Evolutionary conservation across 2,888 invertebrate species (phyloP).

Genomic region (Toxonevra muliebris): DNA sequence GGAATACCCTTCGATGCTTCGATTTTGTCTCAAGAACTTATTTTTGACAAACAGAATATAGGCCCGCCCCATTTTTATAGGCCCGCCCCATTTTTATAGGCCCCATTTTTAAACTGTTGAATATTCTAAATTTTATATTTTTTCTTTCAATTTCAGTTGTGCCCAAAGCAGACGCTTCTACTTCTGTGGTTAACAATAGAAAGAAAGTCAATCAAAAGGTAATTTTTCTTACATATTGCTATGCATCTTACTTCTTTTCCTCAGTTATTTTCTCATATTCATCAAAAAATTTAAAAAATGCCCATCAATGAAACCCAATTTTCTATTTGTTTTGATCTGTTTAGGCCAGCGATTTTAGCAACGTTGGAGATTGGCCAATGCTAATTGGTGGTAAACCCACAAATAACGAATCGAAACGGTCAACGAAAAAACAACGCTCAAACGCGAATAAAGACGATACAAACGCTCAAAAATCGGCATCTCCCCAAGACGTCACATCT

Average conservation of each 20-base stretch:
- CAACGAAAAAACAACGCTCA: slow-evolving; percentile 50
- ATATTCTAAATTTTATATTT: not conserved
- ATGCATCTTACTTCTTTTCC: not conserved
- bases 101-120: no score
- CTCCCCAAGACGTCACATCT: slow-evolving; percentile 10
- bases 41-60: no score
- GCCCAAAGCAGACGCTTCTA: slow-evolving; percentile 50
- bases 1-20: no score
- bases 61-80: no score
- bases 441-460: slow-evolving; percentile 33
- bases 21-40: no score
- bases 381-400: slow-evolving; percentile 72
- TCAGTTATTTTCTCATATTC: not conserved
- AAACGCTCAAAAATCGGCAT: slow-evolving; percentile 13
- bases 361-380: slow-evolving; percentile 93
- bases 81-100: no score
- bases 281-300: not conserved
- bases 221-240: slow-evolving; percentile 39
- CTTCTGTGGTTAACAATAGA: slow-evolving; percentile 67
- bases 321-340: slow-evolving; percentile 29
- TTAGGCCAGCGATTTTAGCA: slow-evolving; percentile 87
- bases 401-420: slow-evolving; percentile 63
- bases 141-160: slow-evolving; percentile 46
- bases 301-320: slow-evolving; percentile 13
- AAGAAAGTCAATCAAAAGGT: slow-evolving; percentile 71